Evolutionary conservation across 2,797 vertebrate genomes (phyloP).

Genomic region (Takifugu rubripes): DNA sequence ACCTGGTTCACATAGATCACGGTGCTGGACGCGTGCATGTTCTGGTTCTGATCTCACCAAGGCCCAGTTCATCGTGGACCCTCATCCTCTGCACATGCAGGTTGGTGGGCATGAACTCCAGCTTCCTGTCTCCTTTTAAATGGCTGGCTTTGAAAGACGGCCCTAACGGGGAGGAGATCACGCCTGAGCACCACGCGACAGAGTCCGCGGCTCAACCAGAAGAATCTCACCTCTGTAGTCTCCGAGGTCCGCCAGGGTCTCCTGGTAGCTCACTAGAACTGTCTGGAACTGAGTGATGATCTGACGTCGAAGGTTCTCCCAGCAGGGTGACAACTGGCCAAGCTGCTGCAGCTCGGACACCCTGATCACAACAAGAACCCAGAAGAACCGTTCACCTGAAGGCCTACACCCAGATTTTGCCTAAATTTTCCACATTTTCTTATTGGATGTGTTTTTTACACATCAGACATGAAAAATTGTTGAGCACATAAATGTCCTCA

Average conservation of each 20-base stretch:
- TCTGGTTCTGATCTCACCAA: conserved; percentile 73
- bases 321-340: conserved; percentile 94
- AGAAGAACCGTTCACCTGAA: too few relatives aligned
- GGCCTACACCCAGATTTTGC: too few relatives aligned
- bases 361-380: conserved; percentile 56
- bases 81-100: conserved; percentile 98
- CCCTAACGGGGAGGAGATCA: conserved; percentile 68
- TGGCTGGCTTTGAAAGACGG: conserved; percentile 98
- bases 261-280: conserved; percentile 89
- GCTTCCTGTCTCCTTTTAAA: conserved; percentile 92
- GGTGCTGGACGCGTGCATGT: neutral
- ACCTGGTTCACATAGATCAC: neutral
- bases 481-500: neutral
- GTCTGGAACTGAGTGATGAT: conserved; percentile 96
- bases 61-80: conserved; percentile 92
- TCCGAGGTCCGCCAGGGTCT: conserved; percentile 87
- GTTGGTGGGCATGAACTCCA: conserved; percentile 97
- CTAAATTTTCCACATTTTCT: too few relatives aligned
- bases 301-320: conserved; percentile 93
- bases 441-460: too few relatives aligned
- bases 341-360: conserved; percentile 94
- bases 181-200: neutral
- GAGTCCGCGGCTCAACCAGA: neutral
- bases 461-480: neutral
- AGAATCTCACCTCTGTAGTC: conserved; percentile 84